Base-by-base conservation (phyloP, 2,113 vertebrate genomes). In the Bos taurus region DNA sequence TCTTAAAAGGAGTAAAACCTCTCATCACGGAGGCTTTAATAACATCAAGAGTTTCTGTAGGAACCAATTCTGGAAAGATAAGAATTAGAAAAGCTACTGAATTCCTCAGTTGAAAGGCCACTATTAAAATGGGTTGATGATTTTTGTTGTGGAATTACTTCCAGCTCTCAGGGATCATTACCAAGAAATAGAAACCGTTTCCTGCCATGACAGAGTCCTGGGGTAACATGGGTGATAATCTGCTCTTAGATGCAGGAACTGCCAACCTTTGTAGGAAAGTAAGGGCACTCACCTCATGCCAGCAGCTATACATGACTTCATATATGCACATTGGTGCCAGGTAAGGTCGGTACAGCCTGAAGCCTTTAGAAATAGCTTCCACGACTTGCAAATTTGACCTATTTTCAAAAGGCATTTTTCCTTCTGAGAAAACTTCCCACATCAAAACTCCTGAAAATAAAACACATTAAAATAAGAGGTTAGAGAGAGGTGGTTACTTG, bases 381-480 rank as follows among this genome's bases (percentile, higher is more conserved):
- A 99, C 99, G 3, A 99, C 99, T 80, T 99, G 99, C 82, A 97
- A 28, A 97, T 99, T 99, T 56, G 99, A 98, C 67, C 98, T 98
- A 67, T 98, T 99, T 93, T 99, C 99, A 97, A 99, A 99, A 15
- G 99, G 99, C 93, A 98, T 99, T 97, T 98, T 99, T 77, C 99
- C 99, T 98, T 99, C 99, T 2, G 99, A 99, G 98, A 99, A 99
- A 92, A 99, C 98, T 98, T 99, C 99, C 99, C 99, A 99, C 99
- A 99, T 99, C 94, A 99, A 90, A 92, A 99, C 99, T 36, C 99
- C 99, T 99, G 93, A 74, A 98, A 90, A 33, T 50, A 92, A 91
- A 98, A 94, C 59, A 33, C 74, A 95, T 15, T 9, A 62, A 97
- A 91, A 89, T 30, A 71, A 90, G 56, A 54, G 6, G 28, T 95